Base-by-base conservation (phyloP, 2,888 invertebrate genomes). In the Vesta saturnalis region DNA sequence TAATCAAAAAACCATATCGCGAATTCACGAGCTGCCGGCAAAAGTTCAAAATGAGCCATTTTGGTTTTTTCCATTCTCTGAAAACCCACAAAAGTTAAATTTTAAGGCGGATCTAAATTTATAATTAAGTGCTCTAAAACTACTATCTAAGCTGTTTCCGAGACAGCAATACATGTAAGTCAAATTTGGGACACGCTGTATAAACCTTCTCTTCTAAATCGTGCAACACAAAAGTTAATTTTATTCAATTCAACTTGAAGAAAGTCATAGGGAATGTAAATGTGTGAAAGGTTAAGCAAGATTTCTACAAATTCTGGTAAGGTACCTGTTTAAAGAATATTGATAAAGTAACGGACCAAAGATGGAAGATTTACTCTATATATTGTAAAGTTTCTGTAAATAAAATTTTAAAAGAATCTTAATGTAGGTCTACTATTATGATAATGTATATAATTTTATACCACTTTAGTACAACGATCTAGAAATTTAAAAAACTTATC, bases 341-440 rank as follows among this genome's bases (percentile, higher is more conserved):
- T 30, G 30, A 49, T 49, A 58, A 64, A 64, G 64, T 47, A 64
- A 35, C 47, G 64, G 64, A 64, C 64, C 64, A 64, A 64, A 58
- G 63, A 47, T 23, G 57, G 58, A 64, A 46, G 57, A 52, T 18
- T 14, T 19, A 43, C 58, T 43, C 18, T 52, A 52, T n/a, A n/a
- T n/a, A n/a, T 52, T 19, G 52, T 52, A 52, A 52, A 52, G 52
- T 52, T 52, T 52, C 19, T 52, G 21, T 52, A 52, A 18, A 52
- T 52, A 52, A 52, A 52, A 52, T 52, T 52, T 52, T 52, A 52
- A 52, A 19, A 19, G 19, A n/a, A n/a, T n/a, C n/a, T 18, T 52
- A 52, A 19, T 19, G 21, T 19, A 52, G 19, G 3, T 52, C 49
- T 16, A 49, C 16, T 19, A 49, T 15, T 8, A 19, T 52, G 18